These are phyloP conservation scores for Stichopus horrens DNA, from an alignment of 53 echinoderm and acorn worm genomes.

Conservation along the genomic window DNA sequence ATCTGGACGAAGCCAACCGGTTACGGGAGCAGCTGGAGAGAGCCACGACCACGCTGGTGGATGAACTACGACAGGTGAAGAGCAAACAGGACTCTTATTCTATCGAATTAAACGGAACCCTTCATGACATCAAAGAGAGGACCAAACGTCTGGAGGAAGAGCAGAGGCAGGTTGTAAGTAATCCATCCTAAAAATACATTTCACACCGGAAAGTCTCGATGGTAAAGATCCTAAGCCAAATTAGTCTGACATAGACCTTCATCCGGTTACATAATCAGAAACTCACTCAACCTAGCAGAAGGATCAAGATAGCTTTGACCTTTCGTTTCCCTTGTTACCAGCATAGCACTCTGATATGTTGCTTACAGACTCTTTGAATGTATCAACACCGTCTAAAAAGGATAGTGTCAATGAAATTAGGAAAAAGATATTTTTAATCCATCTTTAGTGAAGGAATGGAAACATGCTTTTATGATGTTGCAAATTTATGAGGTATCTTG, in stretches of 20 bases:
- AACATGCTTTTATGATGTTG: too few species aligned
- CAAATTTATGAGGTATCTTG: too few species aligned
- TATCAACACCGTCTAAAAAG: too few species aligned
- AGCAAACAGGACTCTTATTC: constrained; percentile 66
- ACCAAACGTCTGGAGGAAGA: constrained; percentile 91
- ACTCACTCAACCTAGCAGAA: neutral
- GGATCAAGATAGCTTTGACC: neutral
- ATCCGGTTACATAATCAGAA: neutral
- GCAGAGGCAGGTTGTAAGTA: constrained; percentile 77
- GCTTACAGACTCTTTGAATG: too few species aligned
- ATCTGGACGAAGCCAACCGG: constrained; percentile 89
- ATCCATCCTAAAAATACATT: neutral
- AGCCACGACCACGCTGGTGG: constrained; percentile 79
- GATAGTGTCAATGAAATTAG: too few species aligned
- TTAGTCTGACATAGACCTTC: neutral
- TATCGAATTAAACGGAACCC: constrained; percentile 70
- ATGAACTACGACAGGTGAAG: constrained; percentile 87
- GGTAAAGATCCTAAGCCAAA: neutral
- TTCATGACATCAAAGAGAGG: constrained; percentile 90
- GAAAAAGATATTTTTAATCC: too few species aligned
- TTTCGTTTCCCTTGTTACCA: too few species aligned
- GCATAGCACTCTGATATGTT: too few species aligned
- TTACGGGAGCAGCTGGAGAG: constrained; percentile 89
- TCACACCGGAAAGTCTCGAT: neutral
- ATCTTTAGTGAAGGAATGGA: too few species aligned